Evolutionary conservation across 1,140 invertebrate genomes (phyloP).

Genomic region (Tetramorium alpestre): DNA sequence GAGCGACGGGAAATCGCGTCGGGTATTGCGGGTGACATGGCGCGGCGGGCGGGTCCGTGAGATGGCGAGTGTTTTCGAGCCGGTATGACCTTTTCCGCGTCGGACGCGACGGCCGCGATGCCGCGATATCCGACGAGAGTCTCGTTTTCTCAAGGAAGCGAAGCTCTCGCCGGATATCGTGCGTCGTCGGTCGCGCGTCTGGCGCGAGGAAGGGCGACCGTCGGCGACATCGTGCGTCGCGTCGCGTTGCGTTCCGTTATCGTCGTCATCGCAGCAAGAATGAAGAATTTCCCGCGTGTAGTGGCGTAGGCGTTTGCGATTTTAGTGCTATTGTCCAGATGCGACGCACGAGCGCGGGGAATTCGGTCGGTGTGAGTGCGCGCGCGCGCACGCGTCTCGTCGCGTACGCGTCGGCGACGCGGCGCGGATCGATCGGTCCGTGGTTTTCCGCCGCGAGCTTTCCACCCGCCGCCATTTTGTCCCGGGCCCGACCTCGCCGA

Average conservation of each 20-base stretch:
- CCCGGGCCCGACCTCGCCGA: constrained; percentile 77
- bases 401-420: not conserved
- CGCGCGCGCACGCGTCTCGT: no score
- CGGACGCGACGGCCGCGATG: no score
- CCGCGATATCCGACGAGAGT: no score
- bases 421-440: constrained; percentile 36
- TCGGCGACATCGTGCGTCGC: not conserved
- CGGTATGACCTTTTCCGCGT: no score
- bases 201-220: no score
- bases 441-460: constrained; percentile 69
- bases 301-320: constrained; percentile 57
- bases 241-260: not conserved
- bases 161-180: no score
- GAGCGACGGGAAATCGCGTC: constrained; percentile 13
- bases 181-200: no score
- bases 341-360: constrained; percentile 48
- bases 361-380: constrained; percentile 1
- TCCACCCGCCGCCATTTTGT: constrained; percentile 82
- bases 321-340: constrained; percentile 55
- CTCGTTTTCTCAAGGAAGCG: no score
- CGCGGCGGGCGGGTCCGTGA: constrained; percentile 66
- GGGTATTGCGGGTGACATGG: constrained; percentile 39
- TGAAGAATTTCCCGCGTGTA: constrained; percentile 28
- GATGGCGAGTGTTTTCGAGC: constrained; percentile 35
- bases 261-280: not conserved